Conservation (phyloP, 2,797 vertebrate genomes). For the Rhinoraja longicauda region DNA sequence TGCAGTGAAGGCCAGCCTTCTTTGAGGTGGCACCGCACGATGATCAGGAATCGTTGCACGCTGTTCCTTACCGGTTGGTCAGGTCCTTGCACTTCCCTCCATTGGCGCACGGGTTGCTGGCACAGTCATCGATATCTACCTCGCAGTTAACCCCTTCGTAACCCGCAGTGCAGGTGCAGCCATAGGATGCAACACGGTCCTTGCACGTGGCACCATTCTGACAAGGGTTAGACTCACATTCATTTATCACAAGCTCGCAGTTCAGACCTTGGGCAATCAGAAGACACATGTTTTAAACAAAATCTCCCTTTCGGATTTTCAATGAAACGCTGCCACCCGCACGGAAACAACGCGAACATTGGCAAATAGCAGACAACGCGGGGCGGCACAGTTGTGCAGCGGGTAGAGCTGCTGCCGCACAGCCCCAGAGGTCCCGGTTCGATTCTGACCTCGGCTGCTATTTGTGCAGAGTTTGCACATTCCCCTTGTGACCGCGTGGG, state of each 20-base stretch:
- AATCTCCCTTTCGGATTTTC: neutral
- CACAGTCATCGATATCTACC: conserved; percentile 79
- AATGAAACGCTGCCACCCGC: neutral
- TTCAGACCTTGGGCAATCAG: conserved; percentile 24
- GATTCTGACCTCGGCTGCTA: too few relatives aligned
- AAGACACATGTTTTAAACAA: conserved; percentile 29
- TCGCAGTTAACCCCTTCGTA: conserved; percentile 77
- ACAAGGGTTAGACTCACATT: conserved; percentile 24
- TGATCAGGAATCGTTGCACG: neutral
- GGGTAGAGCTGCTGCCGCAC: too few relatives aligned
- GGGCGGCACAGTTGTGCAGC: too few relatives aligned
- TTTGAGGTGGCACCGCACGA: neutral
- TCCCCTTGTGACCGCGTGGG: too few relatives aligned
- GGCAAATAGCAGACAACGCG: neutral
- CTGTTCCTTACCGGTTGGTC: conserved; percentile 69
- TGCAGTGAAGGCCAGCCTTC: neutral
- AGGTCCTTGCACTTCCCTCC: conserved; percentile 71
- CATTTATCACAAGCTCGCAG: conserved; percentile 30
- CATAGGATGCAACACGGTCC: conserved; percentile 73
- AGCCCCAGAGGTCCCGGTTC: too few relatives aligned
- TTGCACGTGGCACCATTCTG: conserved; percentile 12
- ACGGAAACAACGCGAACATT: neutral
- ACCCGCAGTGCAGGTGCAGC: conserved; percentile 71
- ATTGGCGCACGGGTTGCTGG: conserved; percentile 71
- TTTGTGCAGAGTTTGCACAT: too few relatives aligned